Evolutionary conservation across 2,888 invertebrate genomes (phyloP).

Genomic region (Hirtodrosophila cameraria): DNA sequence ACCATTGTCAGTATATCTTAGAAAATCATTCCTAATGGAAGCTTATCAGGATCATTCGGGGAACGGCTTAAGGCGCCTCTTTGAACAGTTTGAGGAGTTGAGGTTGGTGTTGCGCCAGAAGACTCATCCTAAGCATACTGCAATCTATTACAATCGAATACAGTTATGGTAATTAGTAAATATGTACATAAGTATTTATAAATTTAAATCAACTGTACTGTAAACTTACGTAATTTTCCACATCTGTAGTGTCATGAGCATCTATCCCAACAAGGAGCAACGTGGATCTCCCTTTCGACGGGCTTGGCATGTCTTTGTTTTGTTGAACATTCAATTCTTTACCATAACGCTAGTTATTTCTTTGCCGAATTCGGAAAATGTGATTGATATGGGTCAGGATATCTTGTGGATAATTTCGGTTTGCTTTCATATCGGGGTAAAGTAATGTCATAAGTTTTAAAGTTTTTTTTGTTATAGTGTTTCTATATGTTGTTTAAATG

Average conservation of each 20-base stretch:
- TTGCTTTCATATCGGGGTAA: no score
- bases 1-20: conserved; percentile 1
- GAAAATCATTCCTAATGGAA: neutral
- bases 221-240: neutral
- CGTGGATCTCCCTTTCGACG: neutral
- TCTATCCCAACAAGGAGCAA: conserved; percentile 28
- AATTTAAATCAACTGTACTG: neutral
- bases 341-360: neutral
- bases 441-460: fast-evolving
- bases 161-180: conserved; percentile 33
- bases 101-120: conserved; percentile 14
- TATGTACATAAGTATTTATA: no score
- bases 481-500: conserved; percentile 28
- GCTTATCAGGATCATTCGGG: neutral
- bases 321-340: neutral
- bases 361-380: conserved; percentile 14
- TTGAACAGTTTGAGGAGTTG: conserved; percentile 10
- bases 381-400: conserved; percentile 43
- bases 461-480: conserved; percentile 1
- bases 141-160: conserved; percentile 34
- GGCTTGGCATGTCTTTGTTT: conserved; percentile 13
- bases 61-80: conserved; percentile 5
- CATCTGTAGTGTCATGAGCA: conserved; percentile 19
- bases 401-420: conserved; percentile 29
- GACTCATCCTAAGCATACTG: conserved; percentile 24